These are phyloP conservation scores for Heterochromis multidens DNA, from an alignment of 2,113 vertebrate species.

Conservation along the genomic window DNA sequence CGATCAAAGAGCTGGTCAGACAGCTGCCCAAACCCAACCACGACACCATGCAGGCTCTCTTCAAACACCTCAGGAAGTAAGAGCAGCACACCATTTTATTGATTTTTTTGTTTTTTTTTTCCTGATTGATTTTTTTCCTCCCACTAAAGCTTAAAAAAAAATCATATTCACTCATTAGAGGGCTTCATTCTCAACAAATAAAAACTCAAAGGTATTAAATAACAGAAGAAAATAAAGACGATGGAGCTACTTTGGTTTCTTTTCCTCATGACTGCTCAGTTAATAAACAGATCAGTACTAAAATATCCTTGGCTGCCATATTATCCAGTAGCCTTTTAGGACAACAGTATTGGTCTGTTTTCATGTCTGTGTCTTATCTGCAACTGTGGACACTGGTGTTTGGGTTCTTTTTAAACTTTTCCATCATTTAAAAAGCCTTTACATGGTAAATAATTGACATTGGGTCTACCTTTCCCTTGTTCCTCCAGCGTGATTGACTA, in stretches of 20 bases:
- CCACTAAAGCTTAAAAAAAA: not conserved
- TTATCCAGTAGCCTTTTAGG: not conserved
- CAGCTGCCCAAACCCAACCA: constrained; percentile 93
- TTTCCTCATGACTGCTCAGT: not conserved
- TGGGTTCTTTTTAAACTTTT: not conserved
- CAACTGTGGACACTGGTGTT: too few species aligned
- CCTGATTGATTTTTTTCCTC: not conserved
- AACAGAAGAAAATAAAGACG: not conserved
- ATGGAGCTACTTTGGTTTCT: not conserved
- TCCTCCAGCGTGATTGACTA: constrained; percentile 86
- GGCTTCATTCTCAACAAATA: not conserved
- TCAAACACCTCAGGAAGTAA: constrained; percentile 93
- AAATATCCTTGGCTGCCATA: not conserved
- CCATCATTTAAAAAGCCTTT: not conserved
- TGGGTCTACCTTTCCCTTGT: not conserved
- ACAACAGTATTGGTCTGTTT: too few species aligned
- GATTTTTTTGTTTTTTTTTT: not conserved
- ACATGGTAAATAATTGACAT: not conserved
- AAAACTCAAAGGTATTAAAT: not conserved
- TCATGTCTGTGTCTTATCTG: too few species aligned
- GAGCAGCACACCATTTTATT: not conserved
- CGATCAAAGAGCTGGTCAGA: constrained; percentile 88
- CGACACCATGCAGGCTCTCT: constrained; percentile 95
- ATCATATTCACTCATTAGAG: not conserved
- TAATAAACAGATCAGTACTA: not conserved